phyloP scores from a whole-genome alignment of 1,140 invertebrate species.

The Centruroides sculpturatus region DNA sequence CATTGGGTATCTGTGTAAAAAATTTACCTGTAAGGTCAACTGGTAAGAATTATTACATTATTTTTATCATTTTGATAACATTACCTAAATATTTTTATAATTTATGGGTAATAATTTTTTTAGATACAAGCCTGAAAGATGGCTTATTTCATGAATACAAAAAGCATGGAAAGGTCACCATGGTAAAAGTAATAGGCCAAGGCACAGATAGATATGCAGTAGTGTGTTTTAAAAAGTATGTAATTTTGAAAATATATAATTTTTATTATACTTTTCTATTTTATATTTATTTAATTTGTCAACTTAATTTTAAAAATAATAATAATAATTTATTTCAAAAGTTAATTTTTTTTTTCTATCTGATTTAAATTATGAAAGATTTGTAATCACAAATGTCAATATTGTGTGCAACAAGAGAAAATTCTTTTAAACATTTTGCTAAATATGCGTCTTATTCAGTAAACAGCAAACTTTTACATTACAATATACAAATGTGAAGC shows the following conservation, averaged over 20 bases:
- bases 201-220: slow-evolving; percentile 69
- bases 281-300: too few relatives aligned
- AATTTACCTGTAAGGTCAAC: slow-evolving; percentile 74
- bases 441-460: too few relatives aligned
- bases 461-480: too few relatives aligned
- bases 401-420: too few relatives aligned
- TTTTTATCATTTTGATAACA: neutral
- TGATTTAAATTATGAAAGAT: too few relatives aligned
- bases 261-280: too few relatives aligned
- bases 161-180: slow-evolving; percentile 92
- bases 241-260: neutral
- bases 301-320: too few relatives aligned
- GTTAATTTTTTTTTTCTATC: too few relatives aligned
- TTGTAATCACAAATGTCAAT: too few relatives aligned
- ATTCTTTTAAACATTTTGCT: too few relatives aligned
- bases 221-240: slow-evolving; percentile 80
- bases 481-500: too few relatives aligned
- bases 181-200: slow-evolving; percentile 74
- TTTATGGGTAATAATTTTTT: slow-evolving; percentile 22
- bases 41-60: slow-evolving; percentile 28
- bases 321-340: too few relatives aligned
- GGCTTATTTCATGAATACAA: slow-evolving; percentile 97
- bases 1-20: slow-evolving; percentile 77
- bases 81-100: neutral
- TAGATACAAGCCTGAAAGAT: slow-evolving; percentile 87